Evolutionary conservation across 2,888 invertebrate species (phyloP), one percentile per base, ranked within the genome.

Genomic region (Dryocosmus kuriphilus): DNA sequence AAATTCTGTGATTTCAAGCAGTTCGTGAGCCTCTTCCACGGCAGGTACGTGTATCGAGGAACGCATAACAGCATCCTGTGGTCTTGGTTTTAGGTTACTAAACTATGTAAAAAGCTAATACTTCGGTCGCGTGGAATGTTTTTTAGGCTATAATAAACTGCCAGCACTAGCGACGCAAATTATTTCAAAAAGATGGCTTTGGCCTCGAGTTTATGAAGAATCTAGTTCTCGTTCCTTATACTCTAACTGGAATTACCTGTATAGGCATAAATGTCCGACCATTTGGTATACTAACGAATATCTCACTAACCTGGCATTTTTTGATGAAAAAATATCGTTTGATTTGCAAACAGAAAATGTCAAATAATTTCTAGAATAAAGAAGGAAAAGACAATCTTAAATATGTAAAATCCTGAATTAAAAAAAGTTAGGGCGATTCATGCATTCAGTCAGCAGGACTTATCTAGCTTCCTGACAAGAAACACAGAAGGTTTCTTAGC

Each of bases 151-250:
- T 88, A 88, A 89, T 88, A 88, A 89, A 89, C 85, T 86, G 84
- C 85, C 81, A 80, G 74, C 85, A 84, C 85, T 87, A 87, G 88
- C 87, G 86, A 86, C 86, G 84, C 86, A 85, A 89, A 89, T 89
- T 89, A 89, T 88, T 88, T 85, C 88, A 86, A 87, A 87, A 87
- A 87, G 85, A 87, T 81, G 82, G 38, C 76, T 76, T 80, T 75
- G 74, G 77, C 77, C 73, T 77, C 74, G 76, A 81, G 81, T 83
- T 82, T 79, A 63, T 63, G 81, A 82, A 81, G 80, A 83, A 84
- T 79, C 80, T 79, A 76, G 79, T 80, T 75, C 77, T 61, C 78
- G 32, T 78, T 57, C 61, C 77, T 81, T 57, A 24, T 24, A 14
- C 55, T 57, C 46, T 76, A 41, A 76, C 38, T 27, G 75, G 74